A percentile compares a stretch with the other conserved stretches of the same genome.
phyloP scores from a whole-genome alignment of 2,113 vertebrate genomes.

The Seriola aureovittata region DNA sequence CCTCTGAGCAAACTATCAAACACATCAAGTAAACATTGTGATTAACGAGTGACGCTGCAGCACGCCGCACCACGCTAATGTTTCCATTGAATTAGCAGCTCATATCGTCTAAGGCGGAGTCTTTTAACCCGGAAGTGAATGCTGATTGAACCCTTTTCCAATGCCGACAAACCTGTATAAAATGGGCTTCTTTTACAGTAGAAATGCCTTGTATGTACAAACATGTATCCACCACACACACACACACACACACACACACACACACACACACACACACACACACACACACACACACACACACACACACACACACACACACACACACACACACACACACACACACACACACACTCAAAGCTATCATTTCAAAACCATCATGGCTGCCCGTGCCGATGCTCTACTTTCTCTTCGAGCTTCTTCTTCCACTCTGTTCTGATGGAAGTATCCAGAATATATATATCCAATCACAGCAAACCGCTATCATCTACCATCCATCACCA shows the following conservation, averaged over 20 bases:
- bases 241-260: neutral
- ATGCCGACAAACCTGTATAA: too few species aligned
- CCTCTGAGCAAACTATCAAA: neutral
- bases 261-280: too few species aligned
- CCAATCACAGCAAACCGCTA: slow-evolving; percentile 47
- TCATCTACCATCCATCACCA: slow-evolving; percentile 17
- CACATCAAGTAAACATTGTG: neutral
- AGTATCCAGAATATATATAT: slow-evolving; percentile 52
- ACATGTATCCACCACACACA: slow-evolving; percentile 3
- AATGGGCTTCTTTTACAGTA: neutral
- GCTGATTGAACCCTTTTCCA: too few species aligned
- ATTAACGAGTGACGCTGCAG: neutral
- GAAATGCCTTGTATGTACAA: neutral
- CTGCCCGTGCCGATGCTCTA: slow-evolving; percentile 17
- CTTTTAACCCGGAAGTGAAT: too few species aligned
- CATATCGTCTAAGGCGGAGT: too few species aligned
- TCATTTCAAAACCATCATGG: slow-evolving; percentile 12
- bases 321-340: neutral
- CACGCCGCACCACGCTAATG: fast-evolving
- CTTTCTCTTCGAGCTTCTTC: slow-evolving; percentile 29
- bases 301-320: too few species aligned
- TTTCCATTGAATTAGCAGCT: neutral
- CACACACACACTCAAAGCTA: slow-evolving; percentile 2
- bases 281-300: neutral
- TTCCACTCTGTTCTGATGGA: slow-evolving; percentile 7